These are phyloP conservation scores for Apodemia hepburni DNA, from an alignment of 2,888 invertebrate species.

Conservation along the genomic window DNA sequence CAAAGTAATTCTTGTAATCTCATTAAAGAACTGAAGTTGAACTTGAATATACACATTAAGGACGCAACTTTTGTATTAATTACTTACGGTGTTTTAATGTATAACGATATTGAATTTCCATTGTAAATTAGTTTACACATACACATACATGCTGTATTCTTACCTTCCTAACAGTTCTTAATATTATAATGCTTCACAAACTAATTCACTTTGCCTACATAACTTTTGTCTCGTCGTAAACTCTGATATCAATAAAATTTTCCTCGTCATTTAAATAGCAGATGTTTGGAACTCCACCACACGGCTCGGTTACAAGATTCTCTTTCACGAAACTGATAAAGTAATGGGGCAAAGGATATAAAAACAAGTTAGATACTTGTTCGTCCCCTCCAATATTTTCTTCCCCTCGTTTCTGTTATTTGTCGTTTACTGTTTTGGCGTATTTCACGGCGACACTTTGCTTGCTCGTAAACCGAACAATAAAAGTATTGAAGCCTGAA, in stretches of 20 bases:
- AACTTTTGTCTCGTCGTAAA: not conserved
- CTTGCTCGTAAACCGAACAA: conserved; percentile 10
- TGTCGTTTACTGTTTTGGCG: conserved; percentile 10
- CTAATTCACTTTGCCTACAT: not conserved
- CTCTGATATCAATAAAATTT: not conserved
- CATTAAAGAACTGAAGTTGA: too few relatives aligned
- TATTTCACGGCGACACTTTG: conserved; percentile 11
- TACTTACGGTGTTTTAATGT: too few relatives aligned
- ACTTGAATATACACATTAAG: too few relatives aligned
- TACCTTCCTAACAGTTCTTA: not conserved
- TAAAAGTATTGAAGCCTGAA: conserved; percentile 10
- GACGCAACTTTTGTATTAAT: too few relatives aligned
- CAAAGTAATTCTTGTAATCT: too few relatives aligned
- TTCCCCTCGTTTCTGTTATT: conserved; percentile 12
- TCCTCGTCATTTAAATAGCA: not conserved
- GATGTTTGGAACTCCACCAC: not conserved
- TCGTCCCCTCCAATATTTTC: conserved; percentile 10
- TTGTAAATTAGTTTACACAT: too few relatives aligned
- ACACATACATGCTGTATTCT: too few relatives aligned
- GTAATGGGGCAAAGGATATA: conserved; percentile 10
- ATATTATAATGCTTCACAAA: not conserved
- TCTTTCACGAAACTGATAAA: not conserved
- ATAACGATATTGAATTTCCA: too few relatives aligned
- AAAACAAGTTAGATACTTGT: conserved; percentile 13
- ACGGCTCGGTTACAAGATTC: conserved; percentile 3